A percentile compares a stretch with the other conserved stretches of the same genome.
Evolutionary conservation across 2,888 invertebrate genomes (phyloP).

Genomic region (Melikaiella ostensackeni): DNA sequence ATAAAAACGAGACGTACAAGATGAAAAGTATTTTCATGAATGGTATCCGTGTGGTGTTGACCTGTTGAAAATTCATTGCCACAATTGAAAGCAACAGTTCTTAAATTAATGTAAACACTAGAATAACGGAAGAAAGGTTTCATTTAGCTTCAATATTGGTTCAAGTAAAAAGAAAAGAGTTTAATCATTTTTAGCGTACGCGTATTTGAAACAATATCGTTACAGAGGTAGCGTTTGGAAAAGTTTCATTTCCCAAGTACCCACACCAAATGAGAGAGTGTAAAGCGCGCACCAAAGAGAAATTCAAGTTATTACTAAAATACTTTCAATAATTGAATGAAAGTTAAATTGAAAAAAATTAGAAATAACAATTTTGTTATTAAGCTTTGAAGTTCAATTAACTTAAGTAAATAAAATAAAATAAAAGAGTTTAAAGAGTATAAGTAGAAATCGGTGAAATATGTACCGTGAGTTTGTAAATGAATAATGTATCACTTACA

Average conservation of each 20-base stretch:
- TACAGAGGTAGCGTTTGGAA: background rate
- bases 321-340: no score
- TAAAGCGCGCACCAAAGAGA: background rate
- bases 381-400: background rate
- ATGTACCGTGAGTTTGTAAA: background rate
- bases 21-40: background rate
- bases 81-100: background rate
- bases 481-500: conserved; percentile 12
- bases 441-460: background rate
- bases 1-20: background rate
- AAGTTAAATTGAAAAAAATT: no score
- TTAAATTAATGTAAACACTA: conserved; percentile 21
- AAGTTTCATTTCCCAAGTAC: background rate
- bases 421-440: background rate
- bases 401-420: background rate
- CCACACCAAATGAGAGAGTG: background rate
- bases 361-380: no score
- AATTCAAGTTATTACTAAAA: background rate
- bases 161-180: background rate
- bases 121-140: background rate
- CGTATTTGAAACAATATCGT: background rate
- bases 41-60: background rate
- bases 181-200: background rate
- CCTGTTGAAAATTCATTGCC: background rate
- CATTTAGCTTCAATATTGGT: background rate